A percentile compares a stretch with the other conserved stretches of the same genome.
Evolutionary conservation across 2,888 invertebrate species (phyloP).

Genomic region (Alsophila aescularia): DNA sequence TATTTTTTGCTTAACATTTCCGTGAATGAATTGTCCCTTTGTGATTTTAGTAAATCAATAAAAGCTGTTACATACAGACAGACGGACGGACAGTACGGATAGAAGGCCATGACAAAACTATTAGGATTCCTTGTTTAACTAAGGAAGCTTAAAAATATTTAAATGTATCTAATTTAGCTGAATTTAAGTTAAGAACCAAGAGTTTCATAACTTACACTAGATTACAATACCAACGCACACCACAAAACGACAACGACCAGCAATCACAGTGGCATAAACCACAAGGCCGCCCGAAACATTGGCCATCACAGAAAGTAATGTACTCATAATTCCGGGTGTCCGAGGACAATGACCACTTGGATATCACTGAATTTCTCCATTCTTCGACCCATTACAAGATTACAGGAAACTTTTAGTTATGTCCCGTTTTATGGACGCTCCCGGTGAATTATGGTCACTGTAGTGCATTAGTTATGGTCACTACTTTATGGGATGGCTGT

Average conservation of each 20-base stretch:
- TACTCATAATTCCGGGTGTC: conserved; percentile 51
- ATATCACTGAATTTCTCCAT: conserved; percentile 36
- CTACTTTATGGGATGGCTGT: conserved; percentile 41
- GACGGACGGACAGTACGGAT: too few species aligned
- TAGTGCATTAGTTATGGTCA: conserved; percentile 26
- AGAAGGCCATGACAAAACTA: too few species aligned
- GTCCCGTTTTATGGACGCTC: conserved; percentile 57
- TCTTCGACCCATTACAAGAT: conserved; percentile 52
- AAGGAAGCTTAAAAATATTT: too few species aligned
- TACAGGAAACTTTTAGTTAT: conserved; percentile 60
- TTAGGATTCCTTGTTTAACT: too few species aligned
- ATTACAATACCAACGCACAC: conserved; percentile 5
- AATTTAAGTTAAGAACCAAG: too few species aligned
- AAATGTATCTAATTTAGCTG: too few species aligned
- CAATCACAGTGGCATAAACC: conserved; percentile 19
- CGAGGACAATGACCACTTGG: conserved; percentile 52
- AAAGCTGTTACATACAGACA: too few species aligned
- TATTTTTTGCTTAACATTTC: too few species aligned
- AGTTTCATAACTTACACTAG: neutral
- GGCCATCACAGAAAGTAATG: conserved; percentile 38
- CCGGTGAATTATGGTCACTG: conserved; percentile 54
- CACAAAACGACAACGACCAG: conserved; percentile 25
- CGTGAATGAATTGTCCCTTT: too few species aligned
- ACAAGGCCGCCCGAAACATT: conserved; percentile 18
- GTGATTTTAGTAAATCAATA: too few species aligned